phyloP scores from a whole-genome alignment of 2,888 invertebrate species.

The Amphiduros pacificus region DNA sequence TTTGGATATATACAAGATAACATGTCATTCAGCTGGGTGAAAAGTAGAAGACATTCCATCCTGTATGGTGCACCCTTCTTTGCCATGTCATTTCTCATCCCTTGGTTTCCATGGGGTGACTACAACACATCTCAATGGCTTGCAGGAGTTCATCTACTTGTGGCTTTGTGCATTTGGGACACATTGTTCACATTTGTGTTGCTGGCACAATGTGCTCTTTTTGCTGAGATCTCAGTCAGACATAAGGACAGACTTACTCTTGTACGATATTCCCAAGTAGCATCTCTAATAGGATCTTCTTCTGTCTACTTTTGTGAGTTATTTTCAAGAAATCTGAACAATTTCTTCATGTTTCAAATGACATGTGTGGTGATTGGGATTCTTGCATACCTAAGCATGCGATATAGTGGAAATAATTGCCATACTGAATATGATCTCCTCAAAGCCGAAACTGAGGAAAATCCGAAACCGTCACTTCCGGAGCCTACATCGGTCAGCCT shows the following conservation, averaged over 20 bases:
- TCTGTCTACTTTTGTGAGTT: conserved; percentile 43
- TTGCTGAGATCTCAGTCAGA: conserved; percentile 54
- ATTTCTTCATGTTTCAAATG: conserved; percentile 51
- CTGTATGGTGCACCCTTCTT: conserved; percentile 58
- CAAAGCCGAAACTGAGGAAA: neutral
- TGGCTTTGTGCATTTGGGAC: conserved; percentile 60
- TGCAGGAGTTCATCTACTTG: conserved; percentile 59
- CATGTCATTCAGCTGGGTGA: conserved; percentile 45
- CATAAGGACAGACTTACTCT: conserved; percentile 51
- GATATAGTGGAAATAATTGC: conserved; percentile 44
- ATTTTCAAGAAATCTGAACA: conserved; percentile 48
- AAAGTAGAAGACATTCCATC: conserved; percentile 56
- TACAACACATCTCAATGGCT: conserved; percentile 39
- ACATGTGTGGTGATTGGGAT: conserved; percentile 44
- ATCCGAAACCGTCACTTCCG: neutral
- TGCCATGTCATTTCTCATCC: conserved; percentile 54
- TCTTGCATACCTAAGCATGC: conserved; percentile 39
- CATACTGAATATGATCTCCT: conserved; percentile 42
- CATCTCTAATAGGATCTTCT: conserved; percentile 38
- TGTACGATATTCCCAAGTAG: conserved; percentile 50
- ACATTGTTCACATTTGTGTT: conserved; percentile 59
- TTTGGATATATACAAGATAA: conserved; percentile 59
- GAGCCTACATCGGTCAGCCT: neutral
- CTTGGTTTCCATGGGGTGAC: conserved; percentile 58
- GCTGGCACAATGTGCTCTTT: conserved; percentile 56